These are phyloP conservation scores for Thripadectes ignobilis DNA, from an alignment of 2,797 vertebrate species.

Conservation along the genomic window DNA sequence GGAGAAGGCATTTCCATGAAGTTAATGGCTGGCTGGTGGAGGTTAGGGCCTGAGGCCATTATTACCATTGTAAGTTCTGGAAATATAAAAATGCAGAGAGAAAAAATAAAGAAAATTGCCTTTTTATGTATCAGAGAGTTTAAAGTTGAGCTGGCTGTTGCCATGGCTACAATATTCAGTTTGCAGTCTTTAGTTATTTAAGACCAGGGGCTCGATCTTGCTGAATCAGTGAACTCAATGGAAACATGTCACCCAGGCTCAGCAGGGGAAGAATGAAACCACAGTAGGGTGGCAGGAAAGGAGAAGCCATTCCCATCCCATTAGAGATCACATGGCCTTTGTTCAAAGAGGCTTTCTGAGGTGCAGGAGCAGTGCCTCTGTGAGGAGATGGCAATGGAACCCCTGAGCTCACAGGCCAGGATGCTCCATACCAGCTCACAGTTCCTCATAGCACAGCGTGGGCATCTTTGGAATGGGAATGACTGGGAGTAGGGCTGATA, in stretches of 20 bases:
- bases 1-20: slow-evolving; percentile 67
- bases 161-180: slow-evolving; percentile 70
- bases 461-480: not conserved
- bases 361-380: not conserved
- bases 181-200: slow-evolving; percentile 65
- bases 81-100: slow-evolving; percentile 69
- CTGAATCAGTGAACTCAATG: slow-evolving; percentile 58
- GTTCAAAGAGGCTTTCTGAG: not conserved
- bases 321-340: not conserved
- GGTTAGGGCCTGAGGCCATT: slow-evolving; percentile 64
- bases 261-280: not conserved
- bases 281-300: not conserved
- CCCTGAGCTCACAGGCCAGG: not conserved
- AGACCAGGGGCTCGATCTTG: slow-evolving; percentile 58
- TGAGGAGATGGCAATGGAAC: not conserved
- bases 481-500: not conserved
- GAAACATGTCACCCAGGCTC: slow-evolving; percentile 19
- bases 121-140: slow-evolving; percentile 67
- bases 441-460: not conserved
- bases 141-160: slow-evolving; percentile 71
- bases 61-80: slow-evolving; percentile 69
- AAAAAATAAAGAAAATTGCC: slow-evolving; percentile 70
- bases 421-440: not conserved
- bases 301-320: not conserved
- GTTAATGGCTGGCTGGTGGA: slow-evolving; percentile 71